Base-by-base conservation (phyloP, 2,113 vertebrate genomes). In the Abramis brama region DNA sequence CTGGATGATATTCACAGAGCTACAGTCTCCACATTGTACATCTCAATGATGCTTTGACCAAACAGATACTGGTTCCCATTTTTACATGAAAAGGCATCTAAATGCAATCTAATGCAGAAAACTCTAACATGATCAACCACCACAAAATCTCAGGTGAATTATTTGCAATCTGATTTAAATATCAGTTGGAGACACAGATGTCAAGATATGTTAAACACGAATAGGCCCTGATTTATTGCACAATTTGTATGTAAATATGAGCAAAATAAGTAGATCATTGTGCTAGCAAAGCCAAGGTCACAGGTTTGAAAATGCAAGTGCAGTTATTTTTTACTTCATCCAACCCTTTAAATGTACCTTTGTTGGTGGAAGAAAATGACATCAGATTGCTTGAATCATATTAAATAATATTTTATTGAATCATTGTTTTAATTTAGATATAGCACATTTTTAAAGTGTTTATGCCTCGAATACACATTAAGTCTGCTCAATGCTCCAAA, bases 261-360 rank as follows among this genome's bases (percentile, higher is more conserved):
- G 50, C 27, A 36, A 13, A 79, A 79, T 6, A 43, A n/a, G 36
- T 5, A 71, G 36, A 21, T 71, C 10, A 43, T 43, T 21, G 11
- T 43, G 19, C 33, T 71, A 43, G 68, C 68, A 43, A 23, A 71
- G 36, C 36, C 68, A 71, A 71, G 68, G 68, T 71, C 68, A 71
- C 36, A 43, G 36, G 39, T 71, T 71, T 11, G 36, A 43, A 71
- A 71, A 71, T n/a, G 1, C 3, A 71, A 43, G 36, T 39, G 33
- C 68, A 39, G 68, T 23, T 71, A 33, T 39, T 39, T 27, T 3
- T 43, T 43, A 43, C 36, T 43, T 71, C 2, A 71, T 43, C 9
- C 39, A 25, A 62, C 8, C 4, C n/a, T 62, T 62, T 25, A 25
- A n/a, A 62, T 62, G 9, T 39, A 70, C 66, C 17, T 21, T 70